A percentile compares a stretch with the other conserved stretches of the same genome.
Conservation (phyloP, 2,888 invertebrate genomes). For the Noctua pronuba region DNA sequence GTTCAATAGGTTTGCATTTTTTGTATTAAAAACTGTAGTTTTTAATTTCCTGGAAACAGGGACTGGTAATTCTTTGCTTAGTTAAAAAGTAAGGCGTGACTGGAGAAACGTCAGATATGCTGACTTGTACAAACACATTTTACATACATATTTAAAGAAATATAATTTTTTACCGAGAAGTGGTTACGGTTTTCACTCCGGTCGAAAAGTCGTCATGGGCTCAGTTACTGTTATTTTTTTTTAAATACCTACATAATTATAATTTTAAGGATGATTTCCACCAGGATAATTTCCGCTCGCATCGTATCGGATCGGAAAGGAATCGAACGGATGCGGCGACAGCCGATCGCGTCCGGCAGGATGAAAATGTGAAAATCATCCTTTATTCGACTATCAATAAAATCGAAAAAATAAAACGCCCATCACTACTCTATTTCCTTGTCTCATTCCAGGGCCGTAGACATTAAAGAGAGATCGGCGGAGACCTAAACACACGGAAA, state of each 20-base stretch:
- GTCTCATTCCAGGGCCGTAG: conserved; percentile 57
- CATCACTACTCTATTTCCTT: conserved; percentile 47
- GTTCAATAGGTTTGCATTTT: not conserved
- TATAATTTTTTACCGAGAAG: not conserved
- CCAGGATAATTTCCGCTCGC: too few species aligned
- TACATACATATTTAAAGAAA: not conserved
- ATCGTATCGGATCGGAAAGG: too few species aligned
- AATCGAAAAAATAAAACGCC: not conserved
- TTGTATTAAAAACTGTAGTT: not conserved
- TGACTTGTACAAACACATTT: not conserved
- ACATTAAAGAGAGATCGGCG: conserved; percentile 69
- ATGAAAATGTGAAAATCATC: too few species aligned
- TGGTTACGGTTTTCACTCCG: not conserved
- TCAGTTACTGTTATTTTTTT: not conserved
- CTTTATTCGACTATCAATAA: conserved; percentile 45
- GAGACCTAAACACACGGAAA: conserved; percentile 81
- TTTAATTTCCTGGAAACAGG: not conserved
- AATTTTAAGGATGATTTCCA: too few species aligned
- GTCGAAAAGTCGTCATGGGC: not conserved
- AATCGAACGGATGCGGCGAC: too few species aligned
- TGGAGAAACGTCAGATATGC: not conserved
- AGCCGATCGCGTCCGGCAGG: too few species aligned
- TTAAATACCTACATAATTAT: not conserved
- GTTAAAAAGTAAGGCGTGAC: too few species aligned
- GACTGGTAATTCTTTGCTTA: not conserved